phyloP scores from a whole-genome alignment of 2,888 invertebrate genomes.

The Drosophila fulvimacula region DNA sequence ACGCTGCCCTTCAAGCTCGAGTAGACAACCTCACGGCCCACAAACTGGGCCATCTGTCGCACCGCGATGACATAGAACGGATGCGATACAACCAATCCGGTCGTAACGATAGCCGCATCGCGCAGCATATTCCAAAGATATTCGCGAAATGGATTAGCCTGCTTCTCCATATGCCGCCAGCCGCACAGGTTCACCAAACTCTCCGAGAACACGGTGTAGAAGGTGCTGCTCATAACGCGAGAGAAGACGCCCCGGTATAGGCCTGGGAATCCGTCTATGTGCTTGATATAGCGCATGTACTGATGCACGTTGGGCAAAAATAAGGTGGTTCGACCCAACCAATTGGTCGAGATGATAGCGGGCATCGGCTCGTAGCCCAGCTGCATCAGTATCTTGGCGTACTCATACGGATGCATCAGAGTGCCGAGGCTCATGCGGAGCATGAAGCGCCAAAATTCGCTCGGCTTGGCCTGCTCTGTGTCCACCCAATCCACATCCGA shows the following conservation, averaged over 20 bases:
- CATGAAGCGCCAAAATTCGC: constrained; percentile 38
- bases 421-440: constrained; percentile 38
- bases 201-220: constrained; percentile 9
- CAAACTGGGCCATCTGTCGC: constrained; percentile 66
- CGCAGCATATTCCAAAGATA: constrained; percentile 32
- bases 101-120: constrained; percentile 34
- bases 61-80: constrained; percentile 62
- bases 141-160: not conserved
- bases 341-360: constrained; percentile 15
- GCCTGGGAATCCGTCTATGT: constrained; percentile 45
- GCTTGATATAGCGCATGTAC: constrained; percentile 50
- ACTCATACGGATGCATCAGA: constrained; percentile 52
- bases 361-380: constrained; percentile 61
- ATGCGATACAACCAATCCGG: constrained; percentile 50
- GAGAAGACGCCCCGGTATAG: constrained; percentile 57
- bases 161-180: not conserved
- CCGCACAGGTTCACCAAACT: constrained; percentile 23
- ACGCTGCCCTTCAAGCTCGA: constrained; percentile 20
- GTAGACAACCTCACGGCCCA: constrained; percentile 49
- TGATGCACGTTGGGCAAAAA: constrained; percentile 47
- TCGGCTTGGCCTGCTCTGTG: constrained; percentile 20
- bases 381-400: constrained; percentile 59
- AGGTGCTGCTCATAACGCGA: constrained; percentile 19
- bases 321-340: constrained; percentile 17
- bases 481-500: not conserved